Conservation (phyloP, 2,888 invertebrate species). For the Hydrotaea cyrtoneurina region DNA sequence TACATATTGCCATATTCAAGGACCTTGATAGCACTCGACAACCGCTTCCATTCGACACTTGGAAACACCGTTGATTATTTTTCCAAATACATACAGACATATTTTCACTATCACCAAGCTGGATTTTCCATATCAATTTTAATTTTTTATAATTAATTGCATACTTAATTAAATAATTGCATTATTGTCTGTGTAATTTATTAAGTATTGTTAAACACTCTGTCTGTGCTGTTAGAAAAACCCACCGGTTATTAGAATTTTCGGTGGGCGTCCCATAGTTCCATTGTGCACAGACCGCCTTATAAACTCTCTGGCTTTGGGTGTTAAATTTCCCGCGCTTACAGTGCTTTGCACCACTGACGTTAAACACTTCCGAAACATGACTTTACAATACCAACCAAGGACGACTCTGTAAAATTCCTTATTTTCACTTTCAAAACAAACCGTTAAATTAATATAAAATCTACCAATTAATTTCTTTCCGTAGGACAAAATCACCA, state of each 20-base stretch:
- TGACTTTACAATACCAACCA: constrained; percentile 55
- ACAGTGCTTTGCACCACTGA: constrained; percentile 68
- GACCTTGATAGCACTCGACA: too few relatives aligned
- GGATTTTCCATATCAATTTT: not conserved
- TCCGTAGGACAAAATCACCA: constrained; percentile 39
- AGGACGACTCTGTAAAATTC: constrained; percentile 29
- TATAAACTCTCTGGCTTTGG: constrained; percentile 41
- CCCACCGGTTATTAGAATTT: constrained; percentile 79
- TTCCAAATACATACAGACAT: too few relatives aligned
- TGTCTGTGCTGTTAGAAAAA: constrained; percentile 21
- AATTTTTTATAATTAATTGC: not conserved
- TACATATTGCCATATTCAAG: too few relatives aligned
- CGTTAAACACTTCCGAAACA: constrained; percentile 75
- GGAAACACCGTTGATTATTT: not conserved
- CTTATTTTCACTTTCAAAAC: constrained; percentile 14
- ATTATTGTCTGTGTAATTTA: not conserved
- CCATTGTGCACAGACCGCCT: constrained; percentile 68
- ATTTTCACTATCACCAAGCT: not conserved
- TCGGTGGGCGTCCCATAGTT: constrained; percentile 74
- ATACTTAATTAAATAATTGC: not conserved
- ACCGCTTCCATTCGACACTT: not conserved
- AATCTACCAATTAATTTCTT: not conserved
- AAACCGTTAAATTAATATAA: constrained; percentile 12
- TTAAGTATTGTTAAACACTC: too few relatives aligned
- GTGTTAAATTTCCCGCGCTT: constrained; percentile 41